Evolutionary conservation across 2,113 vertebrate species (phyloP), one percentile per base, ranked within the genome.

Genomic region (Tursiops truncatus): DNA sequence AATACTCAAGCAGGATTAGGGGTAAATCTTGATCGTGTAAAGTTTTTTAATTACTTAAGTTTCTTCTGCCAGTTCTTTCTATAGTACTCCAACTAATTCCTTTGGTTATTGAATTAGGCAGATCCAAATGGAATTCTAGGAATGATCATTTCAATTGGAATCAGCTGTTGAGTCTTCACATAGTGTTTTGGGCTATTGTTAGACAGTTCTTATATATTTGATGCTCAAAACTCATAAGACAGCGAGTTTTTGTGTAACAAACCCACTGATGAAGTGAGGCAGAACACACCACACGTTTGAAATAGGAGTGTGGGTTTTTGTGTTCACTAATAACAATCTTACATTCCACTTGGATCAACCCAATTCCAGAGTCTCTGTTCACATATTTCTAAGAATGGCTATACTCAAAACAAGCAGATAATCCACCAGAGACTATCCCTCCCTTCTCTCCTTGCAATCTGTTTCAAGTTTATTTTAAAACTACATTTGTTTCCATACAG

Each of bases 381-480:
- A 58, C 3, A 17, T 17, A 13, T 77, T 96, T 89, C 83, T 92
- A 89, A 95, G 86, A 95, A 44, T 41, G 8, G 73, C 56, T 82
- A 84, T 68, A 62, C 70, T 93, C 47, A 79, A 92, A 84, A 85
- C 12, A 96, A 89, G 38, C 26, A 90, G 50, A 85, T 56, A 74
- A 81, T 53, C n/a, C 11, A 36, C 31, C 62, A 96, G 38, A 93
- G 60, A 63, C 38, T 73, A n/a, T 1, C 38, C 23, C 8, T 94
- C n/a, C 6, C 21, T 82, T 63, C 25, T 47, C 94, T 84, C 20
- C 38, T 97, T 50, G 80, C 71, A 88, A 88, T 92, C 41, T 84
- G 84, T 79, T 96, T 84, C 84, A 94, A 92, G 15, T 94, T 73
- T 67, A 70, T 81, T 90, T 92, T 74, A 90, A 92, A 56, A 95